A percentile compares a stretch with the other conserved stretches of the same genome.
phyloP scores from a whole-genome alignment of 2,888 invertebrate species.

The Dasysyrphus tricinctus region DNA sequence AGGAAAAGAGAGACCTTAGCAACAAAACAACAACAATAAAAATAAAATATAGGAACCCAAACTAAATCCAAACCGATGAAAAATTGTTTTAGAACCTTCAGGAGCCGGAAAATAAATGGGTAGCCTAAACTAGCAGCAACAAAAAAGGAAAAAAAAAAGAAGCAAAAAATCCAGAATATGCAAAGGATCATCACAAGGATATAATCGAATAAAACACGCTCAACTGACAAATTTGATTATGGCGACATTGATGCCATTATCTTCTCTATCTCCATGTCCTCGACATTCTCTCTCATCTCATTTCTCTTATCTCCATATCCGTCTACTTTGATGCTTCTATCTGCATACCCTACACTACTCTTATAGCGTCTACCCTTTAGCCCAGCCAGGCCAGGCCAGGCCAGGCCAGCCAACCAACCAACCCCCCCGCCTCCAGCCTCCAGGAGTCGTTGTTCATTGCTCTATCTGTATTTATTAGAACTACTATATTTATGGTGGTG shows the following conservation, averaged over 20 bases:
- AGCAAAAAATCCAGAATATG: constrained; percentile 47
- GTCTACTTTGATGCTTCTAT: constrained; percentile 58
- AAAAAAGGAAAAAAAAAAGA: not conserved
- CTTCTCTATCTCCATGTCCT: constrained; percentile 58
- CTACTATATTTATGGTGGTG: constrained; percentile 14
- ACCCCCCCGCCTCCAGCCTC: not conserved
- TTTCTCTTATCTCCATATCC: constrained; percentile 58
- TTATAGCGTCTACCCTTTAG: constrained; percentile 12
- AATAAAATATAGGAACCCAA: constrained; percentile 26
- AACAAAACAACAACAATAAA: not conserved
- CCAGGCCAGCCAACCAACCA: not conserved
- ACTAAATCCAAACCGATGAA: constrained; percentile 27
- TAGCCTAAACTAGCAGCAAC: constrained; percentile 22
- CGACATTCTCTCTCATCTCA: constrained; percentile 52
- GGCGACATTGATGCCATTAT: constrained; percentile 75
- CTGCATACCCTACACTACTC: constrained; percentile 9
- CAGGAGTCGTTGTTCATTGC: constrained; percentile 38
- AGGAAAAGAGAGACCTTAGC: not conserved
- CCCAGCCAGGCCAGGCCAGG: not conserved
- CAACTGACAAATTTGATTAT: constrained; percentile 75
- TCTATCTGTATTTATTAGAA: constrained; percentile 53
- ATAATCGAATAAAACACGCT: constrained; percentile 75
- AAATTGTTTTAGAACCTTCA: constrained; percentile 49
- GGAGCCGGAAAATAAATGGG: constrained; percentile 25
- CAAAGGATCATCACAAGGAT: constrained; percentile 72